phyloP scores from a whole-genome alignment of 2,113 vertebrate species.

The Atlantisia rogersi region DNA sequence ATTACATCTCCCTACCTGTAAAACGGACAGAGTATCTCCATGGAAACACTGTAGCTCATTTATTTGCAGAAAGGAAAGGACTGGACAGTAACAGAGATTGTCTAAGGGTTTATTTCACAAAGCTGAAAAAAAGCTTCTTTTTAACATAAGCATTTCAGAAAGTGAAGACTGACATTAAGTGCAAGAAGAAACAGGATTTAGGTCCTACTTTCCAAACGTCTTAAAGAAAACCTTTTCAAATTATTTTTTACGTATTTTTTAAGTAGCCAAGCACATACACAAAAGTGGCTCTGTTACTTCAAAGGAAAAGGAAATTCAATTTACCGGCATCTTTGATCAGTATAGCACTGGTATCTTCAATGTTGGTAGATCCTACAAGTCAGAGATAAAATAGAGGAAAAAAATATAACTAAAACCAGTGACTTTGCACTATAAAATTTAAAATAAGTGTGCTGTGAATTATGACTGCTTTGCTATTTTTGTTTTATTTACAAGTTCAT shows the following conservation, averaged over 20 bases:
- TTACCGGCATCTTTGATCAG: conserved; percentile 97
- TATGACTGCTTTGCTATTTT: not conserved
- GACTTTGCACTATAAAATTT: not conserved
- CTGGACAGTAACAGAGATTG: not conserved
- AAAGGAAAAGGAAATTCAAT: conserved; percentile 19
- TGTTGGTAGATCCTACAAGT: conserved; percentile 82
- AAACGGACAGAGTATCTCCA: not conserved
- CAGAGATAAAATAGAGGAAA: conserved; percentile 15
- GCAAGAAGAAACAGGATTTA: not conserved
- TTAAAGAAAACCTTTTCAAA: not conserved
- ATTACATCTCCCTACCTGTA: not conserved
- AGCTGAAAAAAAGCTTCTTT: not conserved
- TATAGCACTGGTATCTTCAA: conserved; percentile 88
- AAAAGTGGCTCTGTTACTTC: not conserved
- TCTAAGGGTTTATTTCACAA: not conserved
- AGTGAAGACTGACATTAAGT: not conserved
- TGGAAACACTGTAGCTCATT: not conserved
- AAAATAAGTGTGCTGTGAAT: not conserved
- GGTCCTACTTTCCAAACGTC: not conserved
- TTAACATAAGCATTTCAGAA: not conserved
- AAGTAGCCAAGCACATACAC: not conserved
- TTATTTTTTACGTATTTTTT: not conserved
- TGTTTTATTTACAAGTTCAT: not conserved
- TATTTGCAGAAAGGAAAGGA: not conserved
- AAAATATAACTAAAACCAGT: not conserved